A percentile compares a stretch with the other conserved stretches of the same genome.
These are phyloP conservation scores for Periophthalmus modestus DNA, from an alignment of 2,113 vertebrate genomes.

Conservation along the genomic window DNA sequence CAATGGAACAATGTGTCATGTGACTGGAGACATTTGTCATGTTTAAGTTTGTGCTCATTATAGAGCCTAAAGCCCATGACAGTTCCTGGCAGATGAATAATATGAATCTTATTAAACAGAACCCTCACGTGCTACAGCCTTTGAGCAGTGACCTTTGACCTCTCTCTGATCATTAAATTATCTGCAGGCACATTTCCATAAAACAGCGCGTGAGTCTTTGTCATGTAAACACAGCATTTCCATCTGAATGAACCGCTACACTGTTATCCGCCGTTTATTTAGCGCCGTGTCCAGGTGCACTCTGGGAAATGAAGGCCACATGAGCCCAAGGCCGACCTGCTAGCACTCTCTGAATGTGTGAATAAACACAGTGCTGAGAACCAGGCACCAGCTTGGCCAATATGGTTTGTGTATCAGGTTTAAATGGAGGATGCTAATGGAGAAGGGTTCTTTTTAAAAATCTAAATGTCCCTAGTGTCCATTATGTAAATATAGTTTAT, in stretches of 20 bases:
- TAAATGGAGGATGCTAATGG: no score
- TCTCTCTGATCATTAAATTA: slow-evolving; percentile 10
- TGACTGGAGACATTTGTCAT: no score
- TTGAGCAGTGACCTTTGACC: slow-evolving; percentile 18
- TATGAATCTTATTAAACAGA: no score
- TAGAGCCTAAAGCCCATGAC: no score
- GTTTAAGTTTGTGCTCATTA: no score
- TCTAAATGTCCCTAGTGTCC: no score
- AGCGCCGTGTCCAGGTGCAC: slow-evolving; percentile 41
- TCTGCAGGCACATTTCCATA: slow-evolving; percentile 35
- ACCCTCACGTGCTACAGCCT: background rate
- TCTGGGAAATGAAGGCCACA: slow-evolving; percentile 53
- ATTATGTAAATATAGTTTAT: no score
- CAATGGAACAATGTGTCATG: no score
- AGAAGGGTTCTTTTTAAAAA: no score
- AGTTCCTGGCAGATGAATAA: no score
- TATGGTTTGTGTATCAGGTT: no score
- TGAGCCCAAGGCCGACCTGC: slow-evolving; percentile 12
- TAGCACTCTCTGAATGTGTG: background rate
- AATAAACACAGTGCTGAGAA: background rate
- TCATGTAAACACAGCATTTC: slow-evolving; percentile 51
- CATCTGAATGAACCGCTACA: slow-evolving; percentile 42
- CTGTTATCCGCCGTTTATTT: slow-evolving; percentile 6
- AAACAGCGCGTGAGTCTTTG: slow-evolving; percentile 41
- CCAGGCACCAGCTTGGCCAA: no score